A percentile compares a stretch with the other conserved stretches of the same genome.
phyloP scores from a whole-genome alignment of 2,888 invertebrate species.

The Colletes collaris region DNA sequence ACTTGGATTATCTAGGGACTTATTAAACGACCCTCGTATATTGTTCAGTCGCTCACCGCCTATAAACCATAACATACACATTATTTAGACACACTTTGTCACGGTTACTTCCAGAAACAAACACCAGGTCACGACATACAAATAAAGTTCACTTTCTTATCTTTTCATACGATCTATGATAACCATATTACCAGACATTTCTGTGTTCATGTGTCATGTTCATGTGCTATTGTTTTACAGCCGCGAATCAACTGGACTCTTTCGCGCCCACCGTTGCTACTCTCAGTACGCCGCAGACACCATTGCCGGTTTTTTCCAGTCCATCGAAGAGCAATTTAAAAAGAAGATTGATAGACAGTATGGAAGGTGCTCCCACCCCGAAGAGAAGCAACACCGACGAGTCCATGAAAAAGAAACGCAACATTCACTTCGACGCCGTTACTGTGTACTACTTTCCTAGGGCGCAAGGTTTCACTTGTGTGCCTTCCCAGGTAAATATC shows the following conservation, averaged over 20 bases:
- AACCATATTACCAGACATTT: too few relatives aligned
- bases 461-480: conserved; percentile 95
- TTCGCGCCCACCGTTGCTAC: conserved; percentile 65
- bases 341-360: conserved; percentile 83
- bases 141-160: too few relatives aligned
- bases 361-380: conserved; percentile 77
- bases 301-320: conserved; percentile 72
- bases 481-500: conserved; percentile 90
- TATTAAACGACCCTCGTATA: too few relatives aligned
- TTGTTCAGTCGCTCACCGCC: too few relatives aligned
- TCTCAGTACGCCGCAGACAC: conserved; percentile 65
- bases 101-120: too few relatives aligned
- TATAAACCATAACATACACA: too few relatives aligned
- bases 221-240: conserved; percentile 55
- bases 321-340: conserved; percentile 88
- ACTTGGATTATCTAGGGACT: too few relatives aligned
- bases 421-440: conserved; percentile 95
- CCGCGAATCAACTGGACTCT: conserved; percentile 71
- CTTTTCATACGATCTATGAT: too few relatives aligned
- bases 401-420: conserved; percentile 88
- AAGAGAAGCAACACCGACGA: conserved; percentile 83
- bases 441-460: conserved; percentile 98
- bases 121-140: too few relatives aligned
- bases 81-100: too few relatives aligned
- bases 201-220: not conserved